Base-by-base conservation (phyloP, 2,797 vertebrate genomes). In the Catamblyrhynchus diadema region DNA sequence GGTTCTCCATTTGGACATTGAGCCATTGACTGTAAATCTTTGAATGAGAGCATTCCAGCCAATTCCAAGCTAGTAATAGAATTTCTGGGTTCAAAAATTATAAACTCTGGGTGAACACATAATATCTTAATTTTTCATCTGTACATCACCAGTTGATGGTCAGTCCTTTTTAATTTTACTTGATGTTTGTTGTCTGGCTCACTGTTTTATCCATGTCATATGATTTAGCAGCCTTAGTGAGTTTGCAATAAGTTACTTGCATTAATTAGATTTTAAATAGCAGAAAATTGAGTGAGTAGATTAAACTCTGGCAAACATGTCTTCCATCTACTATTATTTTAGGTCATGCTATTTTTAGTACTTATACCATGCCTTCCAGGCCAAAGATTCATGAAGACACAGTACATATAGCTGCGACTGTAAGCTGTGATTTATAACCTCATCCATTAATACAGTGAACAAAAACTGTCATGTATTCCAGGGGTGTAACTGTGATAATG, bases 31-130 rank as follows among this genome's bases (percentile, higher is more conserved):
- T 0, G 0, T 24, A 62, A 28, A 9, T 28, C n/a, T 28, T 48
- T 23, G 5, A 83, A 41, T 32, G 12, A 51, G 33, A 71, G 2
- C 14, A 41, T 70, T 77, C 21, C 57, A 57, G 12, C 3, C 22
- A 57, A 48, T 71, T 64, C 54, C 39, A 70, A 59, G 21, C 10
- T 48, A 50, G 13, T n/a, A 59, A 66, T 75, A 24, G 45, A 80
- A 82, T 69, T 88, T 21, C 8, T 37, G 12, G 22, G 15, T 86
- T 86, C 35, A 82, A 37, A 96, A 90, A 73, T 71, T 50, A 19
- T 16, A 74, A 82, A 88, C 18, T 41, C 16, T 85, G 30, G 7
- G 44, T 85, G 57, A 85, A 20, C 17, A 59, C 9, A 27, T 15
- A 48, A 35, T 35, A 62, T 30, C 37, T 87, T n/a, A 82, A 66